A percentile compares a stretch with the other conserved stretches of the same genome.
Conservation (phyloP, 2,113 vertebrate genomes). For the Chaetodon auriga region DNA sequence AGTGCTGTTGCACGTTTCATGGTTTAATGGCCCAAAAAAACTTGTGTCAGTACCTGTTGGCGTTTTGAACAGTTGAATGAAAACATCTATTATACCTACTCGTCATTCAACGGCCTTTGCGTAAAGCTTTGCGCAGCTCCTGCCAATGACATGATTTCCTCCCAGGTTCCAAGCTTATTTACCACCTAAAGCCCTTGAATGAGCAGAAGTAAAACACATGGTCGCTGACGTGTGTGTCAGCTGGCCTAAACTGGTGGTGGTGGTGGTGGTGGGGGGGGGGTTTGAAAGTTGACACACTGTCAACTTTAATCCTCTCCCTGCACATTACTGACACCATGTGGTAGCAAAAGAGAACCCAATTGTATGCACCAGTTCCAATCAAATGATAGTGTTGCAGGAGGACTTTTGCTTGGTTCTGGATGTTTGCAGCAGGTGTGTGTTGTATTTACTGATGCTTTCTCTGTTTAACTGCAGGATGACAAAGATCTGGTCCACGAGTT, state of each 20-base stretch:
- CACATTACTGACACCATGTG: constrained; percentile 68
- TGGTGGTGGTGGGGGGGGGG: too few species aligned
- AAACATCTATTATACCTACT: background rate
- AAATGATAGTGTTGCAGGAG: background rate
- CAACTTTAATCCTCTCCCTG: background rate
- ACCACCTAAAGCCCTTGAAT: background rate
- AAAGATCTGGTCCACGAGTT: constrained; percentile 99
- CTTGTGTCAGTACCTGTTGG: background rate
- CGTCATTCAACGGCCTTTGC: background rate
- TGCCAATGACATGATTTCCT: background rate
- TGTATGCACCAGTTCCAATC: background rate
- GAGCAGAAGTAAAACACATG: background rate
- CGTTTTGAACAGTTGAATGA: background rate
- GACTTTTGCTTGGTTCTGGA: background rate
- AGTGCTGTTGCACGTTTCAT: background rate
- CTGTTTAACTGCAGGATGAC: constrained; percentile 88
- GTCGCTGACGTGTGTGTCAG: constrained; percentile 22
- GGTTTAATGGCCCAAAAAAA: background rate
- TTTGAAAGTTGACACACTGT: background rate
- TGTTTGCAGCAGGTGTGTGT: background rate
- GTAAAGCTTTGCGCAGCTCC: background rate
- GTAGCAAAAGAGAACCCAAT: constrained; percentile 1
- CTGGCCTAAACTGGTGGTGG: background rate
- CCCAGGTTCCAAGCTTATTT: background rate
- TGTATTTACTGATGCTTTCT: background rate